Base-by-base conservation (phyloP, 2,113 vertebrate species). In the Mesoclemmys tuberculata region DNA sequence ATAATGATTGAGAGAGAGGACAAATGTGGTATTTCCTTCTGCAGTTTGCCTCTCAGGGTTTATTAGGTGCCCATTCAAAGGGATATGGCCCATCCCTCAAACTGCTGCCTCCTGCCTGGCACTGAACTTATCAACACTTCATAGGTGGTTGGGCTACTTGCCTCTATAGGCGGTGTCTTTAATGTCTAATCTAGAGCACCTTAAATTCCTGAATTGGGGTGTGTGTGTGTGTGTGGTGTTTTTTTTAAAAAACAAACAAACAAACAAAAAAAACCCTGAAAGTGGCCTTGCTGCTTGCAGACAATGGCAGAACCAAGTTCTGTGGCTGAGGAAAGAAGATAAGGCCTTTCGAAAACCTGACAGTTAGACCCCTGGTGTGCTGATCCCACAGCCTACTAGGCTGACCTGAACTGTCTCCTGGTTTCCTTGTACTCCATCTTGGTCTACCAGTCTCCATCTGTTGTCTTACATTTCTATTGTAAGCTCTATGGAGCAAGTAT, bases 251-350 rank as follows among this genome's bases (percentile, higher is more conserved):
- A 29, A 29, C 31, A 26, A 22, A 38, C 12, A 38, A 81, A 16
- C n/a, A n/a, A n/a, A n/a, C n/a, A n/a, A n/a, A n/a, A n/a, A n/a
- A n/a, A n/a, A n/a, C n/a, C 51, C 51, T 38, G 22, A 11, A 74
- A 21, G 5, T 74, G n/a, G n/a, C 68, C n/a, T 38, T 10, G 7
- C 21, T 55, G 22, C 51, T 16, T 55, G 8, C 51, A 81, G n/a
- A 27, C 14, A 52, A 10, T 38, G n/a, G 51, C 6, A 24, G 24
- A 10, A 12, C 0, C 3, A 4, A 0, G 0, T 22, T 1, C 29
- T n/a, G 68, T n/a, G n/a, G n/a, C 68, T 71, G 68, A 71, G 68
- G 68, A 71, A 71, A 21, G n/a, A 71, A 71, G 31, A 71, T n/a
- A n/a, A 61, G 13, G 29, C 58, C 13, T 61, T 61, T 29, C 2